Conservation (phyloP, 2,888 invertebrate genomes). For the Leptogaster cylindrica region DNA sequence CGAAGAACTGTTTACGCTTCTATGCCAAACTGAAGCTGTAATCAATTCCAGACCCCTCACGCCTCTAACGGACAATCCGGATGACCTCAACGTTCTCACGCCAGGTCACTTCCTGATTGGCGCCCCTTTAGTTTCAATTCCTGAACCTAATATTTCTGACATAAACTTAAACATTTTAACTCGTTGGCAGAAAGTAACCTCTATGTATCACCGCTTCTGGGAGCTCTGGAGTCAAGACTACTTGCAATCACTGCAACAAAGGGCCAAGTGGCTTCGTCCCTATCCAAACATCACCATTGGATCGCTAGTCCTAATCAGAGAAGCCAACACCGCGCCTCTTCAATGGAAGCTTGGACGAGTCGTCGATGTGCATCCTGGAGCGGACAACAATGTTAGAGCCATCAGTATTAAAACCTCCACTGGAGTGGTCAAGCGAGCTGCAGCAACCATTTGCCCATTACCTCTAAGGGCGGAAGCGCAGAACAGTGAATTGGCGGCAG, state of each 20-base stretch:
- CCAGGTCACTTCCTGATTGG: neutral
- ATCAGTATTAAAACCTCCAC: neutral
- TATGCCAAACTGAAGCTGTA: neutral
- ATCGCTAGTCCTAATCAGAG: neutral
- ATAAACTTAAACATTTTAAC: neutral
- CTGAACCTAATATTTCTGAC: neutral
- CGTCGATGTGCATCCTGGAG: neutral
- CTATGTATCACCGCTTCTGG: neutral
- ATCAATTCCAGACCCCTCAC: neutral
- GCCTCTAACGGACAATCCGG: neutral
- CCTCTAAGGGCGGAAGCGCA: no score
- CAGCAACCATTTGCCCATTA: no score
- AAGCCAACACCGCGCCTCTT: neutral
- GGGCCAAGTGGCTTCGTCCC: neutral
- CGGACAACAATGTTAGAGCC: neutral
- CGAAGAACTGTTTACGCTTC: neutral
- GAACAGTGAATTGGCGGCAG: no score
- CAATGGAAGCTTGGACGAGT: neutral
- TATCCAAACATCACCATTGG: neutral
- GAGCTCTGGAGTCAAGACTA: neutral
- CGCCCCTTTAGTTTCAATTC: neutral
- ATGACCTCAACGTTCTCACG: neutral
- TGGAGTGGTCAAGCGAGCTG: no score
- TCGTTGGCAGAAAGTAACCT: neutral
- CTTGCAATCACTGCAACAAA: neutral